phyloP scores from a whole-genome alignment of 2,113 vertebrate species.

The Cichladusa arquata region DNA sequence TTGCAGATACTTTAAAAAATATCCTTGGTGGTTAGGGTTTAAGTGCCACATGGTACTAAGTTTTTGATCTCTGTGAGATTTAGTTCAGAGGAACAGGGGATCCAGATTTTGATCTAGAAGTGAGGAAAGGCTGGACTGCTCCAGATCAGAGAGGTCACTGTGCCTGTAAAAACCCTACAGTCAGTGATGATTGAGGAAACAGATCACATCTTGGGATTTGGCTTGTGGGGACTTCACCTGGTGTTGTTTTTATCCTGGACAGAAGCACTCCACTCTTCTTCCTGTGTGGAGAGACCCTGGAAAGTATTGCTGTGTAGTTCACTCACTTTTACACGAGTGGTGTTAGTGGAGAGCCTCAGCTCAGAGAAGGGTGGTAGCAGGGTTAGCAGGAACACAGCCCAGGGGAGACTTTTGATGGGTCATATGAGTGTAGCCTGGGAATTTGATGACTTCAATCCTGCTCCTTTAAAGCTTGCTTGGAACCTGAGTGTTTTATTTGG shows the following conservation, averaged over 20 bases:
- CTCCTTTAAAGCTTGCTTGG: slow-evolving; percentile 22
- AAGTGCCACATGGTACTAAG: background rate
- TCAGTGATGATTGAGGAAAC: background rate
- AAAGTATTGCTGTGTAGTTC: background rate
- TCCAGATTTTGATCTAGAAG: background rate
- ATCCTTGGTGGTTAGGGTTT: background rate
- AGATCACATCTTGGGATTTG: background rate
- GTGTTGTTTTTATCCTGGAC: slow-evolving; percentile 10
- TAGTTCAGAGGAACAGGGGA: background rate
- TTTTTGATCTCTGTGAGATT: background rate
- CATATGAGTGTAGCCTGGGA: background rate
- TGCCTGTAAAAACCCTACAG: background rate
- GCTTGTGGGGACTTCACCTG: background rate
- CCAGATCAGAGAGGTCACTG: background rate
- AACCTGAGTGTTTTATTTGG: background rate
- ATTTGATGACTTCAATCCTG: background rate
- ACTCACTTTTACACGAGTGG: background rate
- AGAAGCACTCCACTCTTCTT: background rate
- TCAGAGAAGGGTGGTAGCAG: background rate
- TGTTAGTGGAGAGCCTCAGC: background rate
- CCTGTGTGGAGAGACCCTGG: background rate
- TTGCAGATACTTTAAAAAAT: background rate
- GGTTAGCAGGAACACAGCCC: background rate
- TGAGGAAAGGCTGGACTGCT: background rate
- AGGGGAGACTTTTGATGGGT: background rate